phyloP scores from a whole-genome alignment of 2,888 invertebrate genomes.

The Parelbella ahira region DNA sequence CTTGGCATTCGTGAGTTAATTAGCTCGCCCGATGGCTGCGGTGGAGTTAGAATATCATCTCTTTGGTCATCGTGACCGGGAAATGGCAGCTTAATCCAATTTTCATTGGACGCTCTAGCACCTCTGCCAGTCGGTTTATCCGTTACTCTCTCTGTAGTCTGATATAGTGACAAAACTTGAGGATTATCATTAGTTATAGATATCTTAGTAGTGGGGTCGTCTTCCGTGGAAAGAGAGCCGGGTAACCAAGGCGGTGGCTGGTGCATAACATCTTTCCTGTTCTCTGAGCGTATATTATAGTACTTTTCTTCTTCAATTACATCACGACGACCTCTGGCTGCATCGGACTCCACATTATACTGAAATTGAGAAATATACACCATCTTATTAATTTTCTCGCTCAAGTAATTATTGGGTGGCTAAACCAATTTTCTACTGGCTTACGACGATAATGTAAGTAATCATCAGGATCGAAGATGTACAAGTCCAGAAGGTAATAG shows the following conservation, averaged over 20 bases:
- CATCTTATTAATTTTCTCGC: too few relatives aligned
- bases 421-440: too few relatives aligned
- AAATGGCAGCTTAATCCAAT: constrained; percentile 82
- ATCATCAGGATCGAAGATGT: too few relatives aligned
- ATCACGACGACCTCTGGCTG: constrained; percentile 59
- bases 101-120: constrained; percentile 80
- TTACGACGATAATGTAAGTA: too few relatives aligned
- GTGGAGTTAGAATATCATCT: constrained; percentile 72
- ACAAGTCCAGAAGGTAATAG: too few relatives aligned
- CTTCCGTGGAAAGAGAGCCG: constrained; percentile 57
- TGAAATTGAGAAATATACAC: too few relatives aligned
- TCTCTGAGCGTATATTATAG: constrained; percentile 57
- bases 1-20: constrained; percentile 82
- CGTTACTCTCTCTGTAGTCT: constrained; percentile 67
- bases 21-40: constrained; percentile 76
- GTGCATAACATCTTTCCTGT: constrained; percentile 43
- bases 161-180: constrained; percentile 50
- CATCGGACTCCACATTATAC: constrained; percentile 47
- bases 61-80: constrained; percentile 58
- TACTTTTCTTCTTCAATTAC: constrained; percentile 74
- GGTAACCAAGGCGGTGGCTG: constrained; percentile 65
- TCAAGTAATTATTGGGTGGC: too few relatives aligned
- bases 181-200: constrained; percentile 60
- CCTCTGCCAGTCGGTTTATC: constrained; percentile 81
- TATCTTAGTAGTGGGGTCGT: constrained; percentile 66